A percentile compares a stretch with the other conserved stretches of the same genome.
Evolutionary conservation across 2,113 vertebrate species (phyloP).

Genomic region (Martes martes): DNA sequence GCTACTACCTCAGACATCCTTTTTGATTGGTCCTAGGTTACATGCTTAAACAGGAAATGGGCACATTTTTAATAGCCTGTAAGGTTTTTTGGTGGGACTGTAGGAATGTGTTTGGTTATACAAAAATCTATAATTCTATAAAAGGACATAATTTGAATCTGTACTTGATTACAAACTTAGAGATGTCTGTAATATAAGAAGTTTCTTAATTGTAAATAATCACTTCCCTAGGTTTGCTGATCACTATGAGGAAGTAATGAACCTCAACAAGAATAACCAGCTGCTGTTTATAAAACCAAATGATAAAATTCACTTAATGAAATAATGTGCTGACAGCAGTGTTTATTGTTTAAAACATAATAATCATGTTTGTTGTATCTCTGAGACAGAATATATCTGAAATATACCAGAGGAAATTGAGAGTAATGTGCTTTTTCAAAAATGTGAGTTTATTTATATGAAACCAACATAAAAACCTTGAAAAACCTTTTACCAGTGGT

Average conservation of each 20-base stretch:
- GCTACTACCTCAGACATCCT: not conserved
- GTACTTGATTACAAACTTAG: conserved; percentile 21
- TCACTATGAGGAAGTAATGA: conserved; percentile 43
- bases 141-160: conserved; percentile 14
- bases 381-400: conserved; percentile 42
- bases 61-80: not conserved
- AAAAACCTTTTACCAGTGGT: conserved; percentile 6
- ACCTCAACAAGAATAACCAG: conserved; percentile 58
- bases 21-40: not conserved
- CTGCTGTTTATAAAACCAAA: conserved; percentile 58
- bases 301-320: conserved; percentile 59
- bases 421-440: not conserved
- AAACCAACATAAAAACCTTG: conserved; percentile 40
- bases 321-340: conserved; percentile 50
- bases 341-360: conserved; percentile 59
- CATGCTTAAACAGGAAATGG: not conserved
- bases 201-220: conserved; percentile 27
- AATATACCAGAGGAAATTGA: conserved; percentile 1
- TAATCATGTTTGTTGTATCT: conserved; percentile 57
- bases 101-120: not conserved
- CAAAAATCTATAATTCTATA: not conserved
- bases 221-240: not conserved
- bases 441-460: not conserved
- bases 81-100: not conserved
- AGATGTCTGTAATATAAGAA: not conserved